These are phyloP conservation scores for Pterois miles DNA, from an alignment of 2,797 vertebrate species.

Conservation along the genomic window DNA sequence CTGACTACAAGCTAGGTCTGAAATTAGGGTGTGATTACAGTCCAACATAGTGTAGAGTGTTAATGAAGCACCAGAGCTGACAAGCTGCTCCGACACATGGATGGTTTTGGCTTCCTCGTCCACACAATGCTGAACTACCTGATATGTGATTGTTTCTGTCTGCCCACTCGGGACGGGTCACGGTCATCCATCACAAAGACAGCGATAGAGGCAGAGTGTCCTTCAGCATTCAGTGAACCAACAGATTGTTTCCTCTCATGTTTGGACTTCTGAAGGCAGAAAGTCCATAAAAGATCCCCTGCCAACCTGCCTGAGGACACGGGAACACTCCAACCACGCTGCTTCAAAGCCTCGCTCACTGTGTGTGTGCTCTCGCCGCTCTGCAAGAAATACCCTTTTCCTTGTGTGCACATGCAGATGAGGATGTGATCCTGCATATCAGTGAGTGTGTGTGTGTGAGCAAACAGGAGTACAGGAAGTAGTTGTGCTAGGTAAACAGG, in stretches of 20 bases:
- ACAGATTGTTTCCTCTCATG: conserved; percentile 58
- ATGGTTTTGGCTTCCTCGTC: background rate
- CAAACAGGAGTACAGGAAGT: conserved; percentile 30
- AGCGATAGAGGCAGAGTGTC: background rate
- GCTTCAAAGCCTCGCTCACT: conserved; percentile 44
- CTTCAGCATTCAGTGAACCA: conserved; percentile 38
- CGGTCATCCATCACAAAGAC: background rate
- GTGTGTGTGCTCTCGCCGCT: conserved; percentile 1
- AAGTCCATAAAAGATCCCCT: conserved; percentile 52
- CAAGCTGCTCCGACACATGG: background rate
- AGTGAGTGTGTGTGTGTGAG: background rate
- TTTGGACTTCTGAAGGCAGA: conserved; percentile 57
- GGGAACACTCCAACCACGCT: conserved; percentile 28
- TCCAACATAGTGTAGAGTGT: background rate
- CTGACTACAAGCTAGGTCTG: no score
- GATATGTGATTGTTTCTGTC: background rate
- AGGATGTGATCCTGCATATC: conserved; percentile 46
- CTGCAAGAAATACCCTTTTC: conserved; percentile 13
- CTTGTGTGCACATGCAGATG: conserved; percentile 44
- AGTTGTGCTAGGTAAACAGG: conserved; percentile 55
- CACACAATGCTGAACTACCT: no score
- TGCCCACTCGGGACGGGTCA: background rate
- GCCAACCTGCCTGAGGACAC: conserved; percentile 57
- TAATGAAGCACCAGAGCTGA: background rate
- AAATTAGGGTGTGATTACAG: background rate